phyloP scores from a whole-genome alignment of 2,797 vertebrate species.

The Chelonia mydas region DNA sequence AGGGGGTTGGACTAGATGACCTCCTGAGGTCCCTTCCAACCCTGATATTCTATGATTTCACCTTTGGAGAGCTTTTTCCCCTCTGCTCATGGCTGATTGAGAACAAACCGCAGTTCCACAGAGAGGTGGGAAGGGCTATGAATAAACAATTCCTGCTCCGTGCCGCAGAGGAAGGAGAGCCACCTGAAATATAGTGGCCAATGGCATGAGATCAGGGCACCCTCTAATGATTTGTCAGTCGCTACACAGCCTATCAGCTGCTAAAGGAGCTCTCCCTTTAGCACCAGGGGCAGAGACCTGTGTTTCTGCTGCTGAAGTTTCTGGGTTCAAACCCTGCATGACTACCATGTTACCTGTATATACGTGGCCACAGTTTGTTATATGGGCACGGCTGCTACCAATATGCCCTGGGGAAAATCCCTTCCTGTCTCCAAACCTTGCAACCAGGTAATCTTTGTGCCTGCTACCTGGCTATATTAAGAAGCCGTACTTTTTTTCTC shows the following conservation, averaged over 20 bases:
- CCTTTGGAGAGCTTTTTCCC: not conserved
- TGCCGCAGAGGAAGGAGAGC: not conserved
- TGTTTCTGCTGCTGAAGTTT: not conserved
- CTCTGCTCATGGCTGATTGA: not conserved
- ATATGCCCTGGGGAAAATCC: not conserved
- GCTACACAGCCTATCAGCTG: not conserved
- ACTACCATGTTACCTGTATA: not conserved
- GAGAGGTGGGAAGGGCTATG: not conserved
- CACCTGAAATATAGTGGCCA: not conserved
- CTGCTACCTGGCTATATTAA: not conserved
- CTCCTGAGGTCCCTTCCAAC: no score
- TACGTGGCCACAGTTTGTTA: not conserved
- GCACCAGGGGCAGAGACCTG: not conserved
- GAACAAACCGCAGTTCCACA: not conserved
- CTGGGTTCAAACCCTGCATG: not conserved
- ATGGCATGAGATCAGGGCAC: not conserved
- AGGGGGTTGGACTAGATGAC: no score
- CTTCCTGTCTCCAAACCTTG: not conserved
- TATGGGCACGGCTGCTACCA: not conserved
- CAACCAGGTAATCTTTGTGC: not conserved
- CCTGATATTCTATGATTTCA: not conserved
- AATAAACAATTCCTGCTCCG: not conserved
- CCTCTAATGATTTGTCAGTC: not conserved
- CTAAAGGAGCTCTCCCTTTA: not conserved
- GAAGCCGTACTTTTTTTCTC: not conserved